A percentile compares a stretch with the other conserved stretches of the same genome.
phyloP scores from a whole-genome alignment of 2,888 invertebrate genomes.

The Lissocephala sabroskyi region DNA sequence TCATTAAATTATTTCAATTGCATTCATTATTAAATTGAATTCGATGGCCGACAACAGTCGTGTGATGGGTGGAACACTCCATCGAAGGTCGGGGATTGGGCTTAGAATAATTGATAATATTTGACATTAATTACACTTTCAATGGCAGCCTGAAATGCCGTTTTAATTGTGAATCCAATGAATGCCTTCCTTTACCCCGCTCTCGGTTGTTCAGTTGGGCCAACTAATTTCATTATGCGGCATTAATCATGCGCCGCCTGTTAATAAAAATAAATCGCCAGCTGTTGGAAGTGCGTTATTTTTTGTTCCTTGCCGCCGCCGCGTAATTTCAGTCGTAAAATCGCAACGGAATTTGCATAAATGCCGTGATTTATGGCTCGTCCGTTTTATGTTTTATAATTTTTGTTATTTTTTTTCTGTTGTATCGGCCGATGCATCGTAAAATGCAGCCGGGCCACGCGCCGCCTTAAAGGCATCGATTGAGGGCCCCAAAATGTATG shows the following conservation, averaged over 20 bases:
- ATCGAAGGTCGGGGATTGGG: constrained; percentile 9
- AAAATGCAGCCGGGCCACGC: constrained; percentile 48
- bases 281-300: too few relatives aligned
- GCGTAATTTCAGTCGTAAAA: constrained; percentile 59
- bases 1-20: constrained; percentile 60
- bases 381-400: constrained; percentile 26
- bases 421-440: constrained; percentile 31
- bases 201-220: constrained; percentile 5
- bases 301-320: constrained; percentile 23
- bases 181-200: constrained; percentile 1
- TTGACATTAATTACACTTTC: constrained; percentile 49
- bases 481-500: too few relatives aligned
- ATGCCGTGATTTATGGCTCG: constrained; percentile 48
- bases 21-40: constrained; percentile 64
- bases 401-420: too few relatives aligned
- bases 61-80: neutral
- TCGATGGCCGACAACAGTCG: constrained; percentile 8
- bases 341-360: constrained; percentile 53
- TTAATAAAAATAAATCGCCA: constrained; percentile 61
- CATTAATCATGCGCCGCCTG: constrained; percentile 60
- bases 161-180: constrained; percentile 25
- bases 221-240: constrained; percentile 53
- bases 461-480: too few relatives aligned
- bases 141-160: constrained; percentile 32
- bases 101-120: constrained; percentile 61